Base-by-base conservation (phyloP, 2,797 vertebrate species). In the Enteromius viviparus region DNA sequence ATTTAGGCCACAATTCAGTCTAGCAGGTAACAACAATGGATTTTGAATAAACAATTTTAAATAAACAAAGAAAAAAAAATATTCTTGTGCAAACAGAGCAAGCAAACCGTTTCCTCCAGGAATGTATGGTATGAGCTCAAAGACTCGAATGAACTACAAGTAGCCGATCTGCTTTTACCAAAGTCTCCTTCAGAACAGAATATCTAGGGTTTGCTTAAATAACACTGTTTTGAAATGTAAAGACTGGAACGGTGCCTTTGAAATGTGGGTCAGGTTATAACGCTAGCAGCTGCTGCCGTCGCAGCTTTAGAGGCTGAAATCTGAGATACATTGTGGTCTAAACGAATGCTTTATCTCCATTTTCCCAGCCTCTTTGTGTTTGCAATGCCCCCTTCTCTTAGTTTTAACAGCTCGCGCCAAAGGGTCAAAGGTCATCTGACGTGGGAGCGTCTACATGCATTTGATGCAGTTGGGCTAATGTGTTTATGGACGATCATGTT, bases 181-280 rank as follows among this genome's bases (percentile, higher is more conserved):
- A 80, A 26, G 15, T 70, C n/a, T 65, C 65, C 70, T 51, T 40
- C 65, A 62, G 47, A 47, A 60, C 47, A 55, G 29, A 49, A 45
- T 70, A 79, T 72, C 64, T 76, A 40, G 37, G 77, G 87, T 74
- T 84, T 69, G 49, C 49, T 84, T 78, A 42, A 80, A 53, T 65
- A 70, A 49, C 65, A 29, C 55, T 34, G 45, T 70, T 82, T 40
- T 69, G 76, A 83, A 75, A 85, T 82, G 78, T 53, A 71, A 66
- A 75, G 37, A 37, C 10, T 71, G 81, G 79, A 85, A 70, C 40
- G 42, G 53, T 76, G 74, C 68, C 40, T 37, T 58, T 76, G 14
- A 78, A 78, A 84, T 84, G 55, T 81, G 76, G 76, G 79, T 84
- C 85, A 81, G 49, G 69, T 49, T 17, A 69, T 51, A 79, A 81